Evolutionary conservation across 2,888 invertebrate genomes (phyloP), one percentile per base, ranked within the genome.

Genomic region (Lamellibrachia satsuma): DNA sequence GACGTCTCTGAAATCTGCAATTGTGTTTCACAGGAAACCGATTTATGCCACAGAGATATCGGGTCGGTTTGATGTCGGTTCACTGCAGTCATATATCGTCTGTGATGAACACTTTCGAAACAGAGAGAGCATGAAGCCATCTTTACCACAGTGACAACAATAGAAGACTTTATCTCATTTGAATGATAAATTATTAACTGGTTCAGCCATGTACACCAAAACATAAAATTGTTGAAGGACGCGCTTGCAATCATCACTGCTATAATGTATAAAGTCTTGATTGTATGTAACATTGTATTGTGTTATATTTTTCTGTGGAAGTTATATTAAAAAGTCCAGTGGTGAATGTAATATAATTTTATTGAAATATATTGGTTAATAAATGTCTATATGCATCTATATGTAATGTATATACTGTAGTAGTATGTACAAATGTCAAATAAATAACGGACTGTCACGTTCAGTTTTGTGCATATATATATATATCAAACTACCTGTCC

Each of bases 61-160:
- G 15, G 94, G 94, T 15, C 52, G 94, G 55, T 94, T 94, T 92
- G 94, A 94, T 90, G 94, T 94, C 22, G 94, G 94, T 7, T 93
- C 93, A 15, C 90, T 94, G 3, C 90, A 93, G 52, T 93, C 94
- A 1, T 94, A 94, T 52, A n/a, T 94, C 15, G 52, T 60, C 15
- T 94, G 94, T 60, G 91, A 93, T 91, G 92, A 93, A 22, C 92
- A 94, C 90, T 94, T 94, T 75, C 51, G 91, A n/a, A 51, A 91
- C 11, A n/a, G 52, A 91, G 75, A 75, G 3, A 6, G 75, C 75
- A 75, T 22, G n/a, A 75, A 75, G n/a, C 22, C 4, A 22, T 75
- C 15, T 75, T 75, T 22, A 75, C 75, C 75, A 75, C 6, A 75
- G 6, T 75, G 22, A 75, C 22, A 6, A 11, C n/a, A 22, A 15